These are phyloP conservation scores for Phymanthus crucifer DNA, from an alignment of 92 coral and sea anemone species.

Conservation along the genomic window DNA sequence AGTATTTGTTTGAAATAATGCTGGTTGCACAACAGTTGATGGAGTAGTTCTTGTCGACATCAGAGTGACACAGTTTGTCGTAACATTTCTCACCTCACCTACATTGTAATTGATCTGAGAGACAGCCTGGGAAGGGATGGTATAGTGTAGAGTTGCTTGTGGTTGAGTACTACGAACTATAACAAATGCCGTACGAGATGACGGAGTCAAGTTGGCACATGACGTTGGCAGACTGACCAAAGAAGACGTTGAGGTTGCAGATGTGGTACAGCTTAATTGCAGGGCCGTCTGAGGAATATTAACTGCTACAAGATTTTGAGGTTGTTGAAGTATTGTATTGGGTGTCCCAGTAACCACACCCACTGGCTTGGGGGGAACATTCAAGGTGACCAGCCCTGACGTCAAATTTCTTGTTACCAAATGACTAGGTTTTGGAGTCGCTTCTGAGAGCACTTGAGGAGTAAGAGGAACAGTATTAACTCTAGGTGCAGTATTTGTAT, in stretches of 20 bases:
- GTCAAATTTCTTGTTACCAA: slow-evolving; percentile 13
- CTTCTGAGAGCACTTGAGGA: not conserved
- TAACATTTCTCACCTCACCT: slow-evolving; percentile 4
- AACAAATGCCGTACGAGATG: slow-evolving; percentile 47
- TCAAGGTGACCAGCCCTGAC: slow-evolving; percentile 22
- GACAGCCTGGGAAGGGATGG: slow-evolving; percentile 4
- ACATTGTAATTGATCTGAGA: slow-evolving; percentile 1
- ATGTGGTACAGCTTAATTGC: not conserved
- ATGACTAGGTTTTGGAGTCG: not conserved
- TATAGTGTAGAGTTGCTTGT: not conserved
- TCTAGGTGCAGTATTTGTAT: not conserved
- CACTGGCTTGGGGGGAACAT: slow-evolving; percentile 16
- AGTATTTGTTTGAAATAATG: slow-evolving; percentile 5
- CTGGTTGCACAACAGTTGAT: slow-evolving; percentile 24
- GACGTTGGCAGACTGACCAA: slow-evolving; percentile 13
- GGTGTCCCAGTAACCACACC: slow-evolving; percentile 20
- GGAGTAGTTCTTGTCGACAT: slow-evolving; percentile 20
- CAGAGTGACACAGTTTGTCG: not conserved
- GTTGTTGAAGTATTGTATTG: slow-evolving; percentile 15
- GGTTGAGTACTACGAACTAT: slow-evolving; percentile 37
- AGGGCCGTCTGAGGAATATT: slow-evolving; percentile 24
- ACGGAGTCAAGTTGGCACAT: slow-evolving; percentile 24
- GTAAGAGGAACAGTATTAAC: not conserved
- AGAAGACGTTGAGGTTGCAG: slow-evolving; percentile 8
- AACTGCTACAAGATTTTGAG: slow-evolving; percentile 15